These are phyloP conservation scores for Lithophane leautieri DNA, from an alignment of 2,888 invertebrate species.

Conservation along the genomic window DNA sequence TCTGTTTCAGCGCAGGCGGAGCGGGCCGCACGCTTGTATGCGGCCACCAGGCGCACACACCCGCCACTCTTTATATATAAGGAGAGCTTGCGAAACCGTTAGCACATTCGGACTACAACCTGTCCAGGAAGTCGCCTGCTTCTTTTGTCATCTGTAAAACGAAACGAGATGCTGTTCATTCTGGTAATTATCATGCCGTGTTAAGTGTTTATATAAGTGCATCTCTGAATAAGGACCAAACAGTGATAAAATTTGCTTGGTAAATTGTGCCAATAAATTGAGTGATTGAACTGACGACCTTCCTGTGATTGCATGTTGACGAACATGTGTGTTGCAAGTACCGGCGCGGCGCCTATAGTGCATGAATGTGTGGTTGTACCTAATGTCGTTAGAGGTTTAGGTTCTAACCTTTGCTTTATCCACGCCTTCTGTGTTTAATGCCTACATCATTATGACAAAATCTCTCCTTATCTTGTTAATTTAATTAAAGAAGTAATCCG, in stretches of 20 bases:
- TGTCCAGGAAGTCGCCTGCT: constrained; percentile 87
- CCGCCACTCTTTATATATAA: constrained; percentile 86
- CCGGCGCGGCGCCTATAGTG: constrained; percentile 61
- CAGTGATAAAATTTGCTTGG: constrained; percentile 57
- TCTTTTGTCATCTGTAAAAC: constrained; percentile 76
- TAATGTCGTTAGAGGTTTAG: constrained; percentile 68
- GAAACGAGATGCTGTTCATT: constrained; percentile 79
- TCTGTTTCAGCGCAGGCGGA: constrained; percentile 83
- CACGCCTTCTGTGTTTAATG: constrained; percentile 41
- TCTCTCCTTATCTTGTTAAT: constrained; percentile 5
- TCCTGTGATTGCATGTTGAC: constrained; percentile 70
- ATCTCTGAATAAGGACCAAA: constrained; percentile 29
- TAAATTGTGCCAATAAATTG: constrained; percentile 58
- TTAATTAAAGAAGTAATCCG: constrained; percentile 13
- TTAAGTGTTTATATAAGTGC: constrained; percentile 56
- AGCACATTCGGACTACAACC: constrained; percentile 86
- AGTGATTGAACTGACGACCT: constrained; percentile 72
- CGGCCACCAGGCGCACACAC: constrained; percentile 75
- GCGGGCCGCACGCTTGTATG: constrained; percentile 76
- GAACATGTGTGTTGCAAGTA: constrained; percentile 75
- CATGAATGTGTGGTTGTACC: constrained; percentile 65
- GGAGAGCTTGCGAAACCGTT: constrained; percentile 87
- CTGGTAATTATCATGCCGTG: constrained; percentile 77
- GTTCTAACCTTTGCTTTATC: constrained; percentile 66
- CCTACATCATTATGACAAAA: constrained; percentile 33